Evolutionary conservation across 2,797 vertebrate species (phyloP), one percentile per base, ranked within the genome.

Genomic region (Siniperca undulata): DNA sequence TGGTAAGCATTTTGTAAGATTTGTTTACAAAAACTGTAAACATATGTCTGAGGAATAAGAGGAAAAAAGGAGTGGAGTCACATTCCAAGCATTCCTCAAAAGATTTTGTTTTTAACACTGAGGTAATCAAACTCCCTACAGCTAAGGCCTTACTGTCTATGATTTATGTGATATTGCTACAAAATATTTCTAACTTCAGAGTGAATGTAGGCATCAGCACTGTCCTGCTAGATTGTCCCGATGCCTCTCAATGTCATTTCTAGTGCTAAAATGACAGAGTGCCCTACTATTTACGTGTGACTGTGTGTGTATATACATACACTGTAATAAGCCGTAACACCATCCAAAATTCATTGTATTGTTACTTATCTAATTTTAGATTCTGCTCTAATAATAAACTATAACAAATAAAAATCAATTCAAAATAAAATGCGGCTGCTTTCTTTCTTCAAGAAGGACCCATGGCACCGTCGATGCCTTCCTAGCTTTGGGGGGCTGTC

Each of bases 401-500:
- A 30, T 30, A 30, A 30, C 30, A 2, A 69, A 1, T 52, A 5
- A 19, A 17, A 19, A 17, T 66, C 58, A 76, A 58, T 56, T 77
- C 5, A 72, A 83, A 85, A 67, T 30, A 78, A 74, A 66, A 71
- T 40, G 22, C 30, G 38, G 46, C 27, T 74, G 34, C 52, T 73
- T 72, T 78, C 36, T 38, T 79, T 50, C 22, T 70, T 40, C 14
- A 34, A 56, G 44, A 74, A 38, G 83, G 9, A 78, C 58, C 40
- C 22, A 70, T 50, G 56, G 22, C 48, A 66, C 78, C 60, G 86
- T 89, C 84, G 81, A 89, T 78, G 83, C 70, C 85, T 74, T 75
- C 81, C 79, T 78, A 81, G 79, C 78, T 82, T 86, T 69, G 13
- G 66, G 61, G 86, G 80, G 79, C 86, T 70, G 88, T 91, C 82